Percentiles rank a stretch among this genome's conserved stretches.
These are phyloP conservation scores for Homarus americanus DNA, from an alignment of 1,140 invertebrate species.

Conservation along the genomic window DNA sequence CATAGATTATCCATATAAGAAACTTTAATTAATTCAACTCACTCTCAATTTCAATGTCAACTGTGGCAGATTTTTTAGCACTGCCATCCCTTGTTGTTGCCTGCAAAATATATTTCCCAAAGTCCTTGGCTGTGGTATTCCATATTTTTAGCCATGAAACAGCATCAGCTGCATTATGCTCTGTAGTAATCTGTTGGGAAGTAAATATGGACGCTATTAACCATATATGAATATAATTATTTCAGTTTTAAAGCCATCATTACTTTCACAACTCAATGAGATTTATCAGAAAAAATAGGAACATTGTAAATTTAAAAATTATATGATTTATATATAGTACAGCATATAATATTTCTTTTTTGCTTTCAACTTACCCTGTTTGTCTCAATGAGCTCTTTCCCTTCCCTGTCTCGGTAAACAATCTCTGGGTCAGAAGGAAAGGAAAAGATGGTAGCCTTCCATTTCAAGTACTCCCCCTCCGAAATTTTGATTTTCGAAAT, in stretches of 20 bases:
- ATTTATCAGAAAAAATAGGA: not conserved
- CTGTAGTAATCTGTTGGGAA: constrained; percentile 10
- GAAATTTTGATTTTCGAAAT: not conserved
- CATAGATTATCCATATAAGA: not conserved
- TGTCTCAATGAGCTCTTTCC: not conserved
- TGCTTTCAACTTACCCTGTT: not conserved
- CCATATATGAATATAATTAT: too few species aligned
- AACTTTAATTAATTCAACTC: not conserved
- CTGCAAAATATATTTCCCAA: constrained; percentile 9
- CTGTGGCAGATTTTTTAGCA: not conserved
- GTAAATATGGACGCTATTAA: too few species aligned
- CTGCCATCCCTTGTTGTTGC: not conserved
- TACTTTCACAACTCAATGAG: not conserved
- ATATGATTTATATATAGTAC: too few species aligned
- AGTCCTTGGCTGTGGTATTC: constrained; percentile 15
- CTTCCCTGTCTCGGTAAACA: constrained; percentile 15
- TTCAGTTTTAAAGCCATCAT: too few species aligned
- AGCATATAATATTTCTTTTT: too few species aligned
- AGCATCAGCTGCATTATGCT: not conserved
- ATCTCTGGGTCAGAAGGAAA: constrained; percentile 22
- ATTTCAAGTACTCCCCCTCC: not conserved
- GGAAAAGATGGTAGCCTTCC: not conserved
- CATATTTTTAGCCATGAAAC: constrained; percentile 30
- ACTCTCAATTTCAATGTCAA: constrained; percentile 19
- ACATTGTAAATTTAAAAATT: too few species aligned